Percentiles rank a stretch among this genome's conserved stretches.
These are phyloP conservation scores for Eumacrocentrus americanus DNA, from an alignment of 2,888 invertebrate species.

Conservation along the genomic window DNA sequence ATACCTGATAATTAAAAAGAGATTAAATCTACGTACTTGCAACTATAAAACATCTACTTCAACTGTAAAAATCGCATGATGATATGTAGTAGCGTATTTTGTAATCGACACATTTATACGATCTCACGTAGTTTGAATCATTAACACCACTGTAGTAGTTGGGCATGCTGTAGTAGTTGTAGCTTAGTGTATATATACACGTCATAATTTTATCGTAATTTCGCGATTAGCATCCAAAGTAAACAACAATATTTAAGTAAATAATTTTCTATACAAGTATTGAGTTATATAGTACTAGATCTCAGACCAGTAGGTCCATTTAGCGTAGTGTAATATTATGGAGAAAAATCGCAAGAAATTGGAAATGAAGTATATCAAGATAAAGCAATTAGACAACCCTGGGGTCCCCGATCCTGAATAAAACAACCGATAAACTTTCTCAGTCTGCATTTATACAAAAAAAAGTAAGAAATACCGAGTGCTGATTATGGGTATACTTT, in stretches of 20 bases:
- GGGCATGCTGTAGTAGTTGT: slow-evolving; percentile 36
- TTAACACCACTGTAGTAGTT: slow-evolving; percentile 19
- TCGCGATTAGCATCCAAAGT: slow-evolving; percentile 12
- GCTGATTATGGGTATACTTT: slow-evolving; percentile 15
- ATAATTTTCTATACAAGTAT: slow-evolving; percentile 11
- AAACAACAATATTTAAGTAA: slow-evolving; percentile 17
- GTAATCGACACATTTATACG: slow-evolving; percentile 9
- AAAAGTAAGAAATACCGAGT: background rate
- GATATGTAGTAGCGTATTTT: background rate
- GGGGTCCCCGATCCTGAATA: background rate
- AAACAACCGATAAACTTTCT: too few species aligned
- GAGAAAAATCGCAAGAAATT: slow-evolving; percentile 24
- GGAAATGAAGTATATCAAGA: slow-evolving; percentile 13
- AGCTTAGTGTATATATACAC: slow-evolving; percentile 33
- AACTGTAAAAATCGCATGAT: slow-evolving; percentile 12
- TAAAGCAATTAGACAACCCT: background rate
- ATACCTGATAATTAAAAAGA: background rate
- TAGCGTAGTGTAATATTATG: slow-evolving; percentile 16
- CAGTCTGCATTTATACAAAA: too few species aligned
- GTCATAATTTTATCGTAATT: slow-evolving; percentile 4
- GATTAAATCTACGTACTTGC: too few species aligned
- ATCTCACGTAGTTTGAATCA: slow-evolving; percentile 18
- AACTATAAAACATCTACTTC: background rate
- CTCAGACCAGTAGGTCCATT: too few species aligned
- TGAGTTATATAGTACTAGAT: slow-evolving; percentile 5